Conservation (phyloP, 2,888 invertebrate species). For the Brenthis daphne region DNA sequence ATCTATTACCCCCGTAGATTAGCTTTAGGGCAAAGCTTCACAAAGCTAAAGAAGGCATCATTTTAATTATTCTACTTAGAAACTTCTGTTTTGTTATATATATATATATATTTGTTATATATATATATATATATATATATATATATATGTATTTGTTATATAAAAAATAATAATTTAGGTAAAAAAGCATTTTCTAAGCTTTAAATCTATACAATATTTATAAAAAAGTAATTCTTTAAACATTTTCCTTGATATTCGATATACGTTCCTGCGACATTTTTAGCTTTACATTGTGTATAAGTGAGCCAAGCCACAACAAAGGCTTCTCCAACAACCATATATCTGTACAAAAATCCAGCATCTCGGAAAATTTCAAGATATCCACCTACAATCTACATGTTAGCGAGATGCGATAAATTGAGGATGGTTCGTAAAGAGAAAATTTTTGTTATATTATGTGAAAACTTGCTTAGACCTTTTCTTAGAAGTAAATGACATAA, state of each 20-base stretch:
- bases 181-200: too few relatives aligned
- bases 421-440: constrained; percentile 6
- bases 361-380: constrained; percentile 19
- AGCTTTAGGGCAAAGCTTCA: too few relatives aligned
- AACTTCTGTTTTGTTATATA: too few relatives aligned
- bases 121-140: too few relatives aligned
- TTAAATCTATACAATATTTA: too few relatives aligned
- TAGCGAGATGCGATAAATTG: constrained; percentile 20
- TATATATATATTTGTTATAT: too few relatives aligned
- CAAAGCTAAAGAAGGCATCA: too few relatives aligned
- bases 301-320: constrained; percentile 31
- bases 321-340: constrained; percentile 30
- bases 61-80: too few relatives aligned
- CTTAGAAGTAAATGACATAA: background rate
- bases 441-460: background rate
- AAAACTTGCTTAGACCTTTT: constrained; percentile 1
- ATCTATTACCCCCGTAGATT: too few relatives aligned
- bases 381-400: constrained; percentile 8
- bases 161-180: too few relatives aligned
- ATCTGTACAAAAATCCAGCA: constrained; percentile 33
- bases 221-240: background rate
- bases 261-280: constrained; percentile 1
- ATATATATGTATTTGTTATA: too few relatives aligned
- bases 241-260: background rate
- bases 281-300: constrained; percentile 12